Evolutionary conservation across 2,888 invertebrate genomes (phyloP).

Genomic region (Carabus problematicus): DNA sequence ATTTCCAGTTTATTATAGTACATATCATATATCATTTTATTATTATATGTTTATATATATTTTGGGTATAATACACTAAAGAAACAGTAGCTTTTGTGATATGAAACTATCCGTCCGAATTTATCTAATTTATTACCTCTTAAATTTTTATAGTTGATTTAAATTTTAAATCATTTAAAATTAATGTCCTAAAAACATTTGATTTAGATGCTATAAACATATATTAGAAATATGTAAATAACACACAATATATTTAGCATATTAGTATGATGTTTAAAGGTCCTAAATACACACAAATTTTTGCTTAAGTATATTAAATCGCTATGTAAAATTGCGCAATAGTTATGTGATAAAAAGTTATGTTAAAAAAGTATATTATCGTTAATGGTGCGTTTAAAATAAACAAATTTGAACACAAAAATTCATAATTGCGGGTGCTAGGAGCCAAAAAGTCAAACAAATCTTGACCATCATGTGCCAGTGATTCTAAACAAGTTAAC

Average conservation of each 20-base stretch:
- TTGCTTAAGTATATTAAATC: too few relatives aligned
- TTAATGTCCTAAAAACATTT: conserved; percentile 36
- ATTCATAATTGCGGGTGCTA: conserved; percentile 14
- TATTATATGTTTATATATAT: conserved; percentile 6
- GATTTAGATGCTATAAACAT: conserved; percentile 13
- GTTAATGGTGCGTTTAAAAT: conserved; percentile 31
- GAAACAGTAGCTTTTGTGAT: conserved; percentile 2
- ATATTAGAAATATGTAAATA: too few relatives aligned
- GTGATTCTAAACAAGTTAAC: conserved; percentile 7
- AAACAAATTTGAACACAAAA: conserved; percentile 33
- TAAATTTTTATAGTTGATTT: conserved; percentile 14
- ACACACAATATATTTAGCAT: too few relatives aligned
- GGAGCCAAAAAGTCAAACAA: conserved; percentile 9
- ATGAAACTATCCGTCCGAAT: conserved; percentile 4
- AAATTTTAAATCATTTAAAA: conserved; percentile 28
- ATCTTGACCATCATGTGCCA: conserved; percentile 19
- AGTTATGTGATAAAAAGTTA: too few relatives aligned
- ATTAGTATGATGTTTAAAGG: too few relatives aligned
- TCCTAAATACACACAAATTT: too few relatives aligned
- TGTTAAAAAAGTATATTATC: too few relatives aligned
- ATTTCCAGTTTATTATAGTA: too few relatives aligned
- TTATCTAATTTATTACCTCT: conserved; percentile 33
- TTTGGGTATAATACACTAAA: conserved; percentile 2
- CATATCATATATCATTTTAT: too few relatives aligned
- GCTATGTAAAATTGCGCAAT: too few relatives aligned